Evolutionary conservation across 2,797 vertebrate genomes (phyloP).

Genomic region (Lacerta viridis): DNA sequence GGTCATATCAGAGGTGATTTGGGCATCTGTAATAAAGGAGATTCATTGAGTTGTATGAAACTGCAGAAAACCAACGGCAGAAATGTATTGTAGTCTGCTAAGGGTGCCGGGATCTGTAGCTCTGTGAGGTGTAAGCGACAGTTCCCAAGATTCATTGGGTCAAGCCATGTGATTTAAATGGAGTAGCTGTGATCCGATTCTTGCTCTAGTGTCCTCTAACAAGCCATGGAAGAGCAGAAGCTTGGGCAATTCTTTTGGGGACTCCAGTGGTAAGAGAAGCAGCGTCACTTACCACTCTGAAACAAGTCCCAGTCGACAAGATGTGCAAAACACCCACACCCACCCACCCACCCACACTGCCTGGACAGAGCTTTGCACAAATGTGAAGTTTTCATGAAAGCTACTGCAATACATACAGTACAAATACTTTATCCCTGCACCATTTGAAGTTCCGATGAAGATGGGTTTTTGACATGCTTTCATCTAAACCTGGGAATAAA

Average conservation of each 20-base stretch:
- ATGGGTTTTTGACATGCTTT: constrained; percentile 2
- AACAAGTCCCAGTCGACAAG: no score
- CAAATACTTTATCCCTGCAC: not conserved
- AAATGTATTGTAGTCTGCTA: not conserved
- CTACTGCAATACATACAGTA: not conserved
- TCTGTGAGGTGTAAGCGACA: no score
- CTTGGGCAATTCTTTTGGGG: not conserved
- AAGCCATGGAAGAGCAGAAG: not conserved
- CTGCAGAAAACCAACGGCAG: not conserved
- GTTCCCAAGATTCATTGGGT: no score
- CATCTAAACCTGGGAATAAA: not conserved
- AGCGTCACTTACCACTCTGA: not conserved
- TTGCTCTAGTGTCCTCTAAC: not conserved
- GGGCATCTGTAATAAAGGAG: not conserved
- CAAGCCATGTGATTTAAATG: no score
- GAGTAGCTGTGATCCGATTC: not conserved
- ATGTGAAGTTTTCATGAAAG: constrained; percentile 10
- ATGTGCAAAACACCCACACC: not conserved
- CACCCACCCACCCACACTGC: not conserved
- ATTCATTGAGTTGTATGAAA: not conserved
- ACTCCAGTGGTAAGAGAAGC: not conserved
- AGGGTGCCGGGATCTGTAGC: no score
- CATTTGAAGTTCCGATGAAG: not conserved
- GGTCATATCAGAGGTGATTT: not conserved
- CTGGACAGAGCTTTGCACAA: not conserved